Evolutionary conservation across 2,797 vertebrate species (phyloP), one percentile per base, ranked within the genome.

Genomic region (Neosilurus mollespiculum): DNA sequence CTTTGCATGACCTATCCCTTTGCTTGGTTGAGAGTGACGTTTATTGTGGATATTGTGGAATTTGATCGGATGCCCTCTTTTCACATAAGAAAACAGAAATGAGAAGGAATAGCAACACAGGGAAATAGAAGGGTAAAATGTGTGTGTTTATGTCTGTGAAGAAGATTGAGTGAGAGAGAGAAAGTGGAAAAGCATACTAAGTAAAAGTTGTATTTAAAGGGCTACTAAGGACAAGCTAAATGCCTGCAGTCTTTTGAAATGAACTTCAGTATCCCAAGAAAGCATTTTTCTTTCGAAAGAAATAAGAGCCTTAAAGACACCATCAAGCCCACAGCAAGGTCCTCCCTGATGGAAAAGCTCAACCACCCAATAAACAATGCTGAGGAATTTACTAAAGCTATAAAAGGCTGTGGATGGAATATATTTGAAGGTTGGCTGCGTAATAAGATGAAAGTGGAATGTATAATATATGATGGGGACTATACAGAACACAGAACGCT

Each of bases 351-450:
- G 90, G 87, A 92, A 91, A 89, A 87, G 85, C 87, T 90, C 90
- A 91, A 84, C 85, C 87, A 88, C 18, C 83, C 88, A 89, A 92
- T 94, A 93, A 94, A 94, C 92, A 93, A 94, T 87, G 83, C 81
- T 85, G 86, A 49, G 51, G 10, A 84, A 87, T 91, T 92, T 87
- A 86, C 83, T 22, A 84, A 79, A 85, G 88, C 85, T 89, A 90
- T 93, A 93, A 92, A 93, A 91, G 87, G 83, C 79, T 86, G 86
- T 87, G 88, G 86, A 92, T 90, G 84, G 88, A 90, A 90, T 89
- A 87, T 87, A 90, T 91, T 91, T 92, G 88, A 92, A 90, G 88
- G 88, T 86, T 89, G 88, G 88, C 90, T 86, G 83, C 80, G 90
- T 89, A 79, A 88, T 92, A 91, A 92, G 92, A 89, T 80, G 12